Evolutionary conservation across 2,113 vertebrate genomes (phyloP).

Genomic region (Calcarius ornatus): DNA sequence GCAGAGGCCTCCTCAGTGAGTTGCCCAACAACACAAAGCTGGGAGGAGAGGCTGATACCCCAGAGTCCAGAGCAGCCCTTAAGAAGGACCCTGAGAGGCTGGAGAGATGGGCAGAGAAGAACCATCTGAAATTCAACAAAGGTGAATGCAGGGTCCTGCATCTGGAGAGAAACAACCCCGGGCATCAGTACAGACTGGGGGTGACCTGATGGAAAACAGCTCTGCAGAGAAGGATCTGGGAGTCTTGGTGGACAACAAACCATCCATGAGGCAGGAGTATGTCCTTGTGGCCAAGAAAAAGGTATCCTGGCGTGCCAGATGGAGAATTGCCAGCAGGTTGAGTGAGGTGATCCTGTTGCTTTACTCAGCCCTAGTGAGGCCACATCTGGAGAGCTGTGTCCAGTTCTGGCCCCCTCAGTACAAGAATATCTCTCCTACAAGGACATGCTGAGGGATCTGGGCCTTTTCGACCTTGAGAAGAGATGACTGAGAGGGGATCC

Average conservation of each 20-base stretch:
- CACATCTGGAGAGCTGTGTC: not conserved
- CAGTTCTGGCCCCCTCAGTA: not conserved
- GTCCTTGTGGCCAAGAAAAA: not conserved
- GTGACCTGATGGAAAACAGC: not conserved
- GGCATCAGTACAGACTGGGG: not conserved
- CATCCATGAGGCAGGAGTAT: not conserved
- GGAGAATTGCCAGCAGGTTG: not conserved
- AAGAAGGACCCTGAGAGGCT: not conserved
- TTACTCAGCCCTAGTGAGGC: not conserved
- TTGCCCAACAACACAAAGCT: not conserved
- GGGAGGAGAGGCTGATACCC: accelerated
- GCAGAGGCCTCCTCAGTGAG: not conserved
- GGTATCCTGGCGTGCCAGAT: not conserved
- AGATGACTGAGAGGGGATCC: not conserved
- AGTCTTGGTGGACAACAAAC: not conserved
- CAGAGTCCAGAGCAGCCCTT: not conserved
- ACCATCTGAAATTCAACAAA: not conserved
- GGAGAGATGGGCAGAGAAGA: not conserved
- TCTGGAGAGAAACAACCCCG: not conserved
- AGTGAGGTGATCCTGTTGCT: not conserved
- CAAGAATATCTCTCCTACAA: not conserved
- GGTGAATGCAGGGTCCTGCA: not conserved
- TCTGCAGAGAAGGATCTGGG: not conserved
- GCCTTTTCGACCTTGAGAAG: not conserved
- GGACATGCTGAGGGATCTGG: not conserved